Percentiles rank a stretch among this genome's conserved stretches.
Evolutionary conservation across 2,888 invertebrate genomes (phyloP).

Genomic region (Bruchidius siliquastri): DNA sequence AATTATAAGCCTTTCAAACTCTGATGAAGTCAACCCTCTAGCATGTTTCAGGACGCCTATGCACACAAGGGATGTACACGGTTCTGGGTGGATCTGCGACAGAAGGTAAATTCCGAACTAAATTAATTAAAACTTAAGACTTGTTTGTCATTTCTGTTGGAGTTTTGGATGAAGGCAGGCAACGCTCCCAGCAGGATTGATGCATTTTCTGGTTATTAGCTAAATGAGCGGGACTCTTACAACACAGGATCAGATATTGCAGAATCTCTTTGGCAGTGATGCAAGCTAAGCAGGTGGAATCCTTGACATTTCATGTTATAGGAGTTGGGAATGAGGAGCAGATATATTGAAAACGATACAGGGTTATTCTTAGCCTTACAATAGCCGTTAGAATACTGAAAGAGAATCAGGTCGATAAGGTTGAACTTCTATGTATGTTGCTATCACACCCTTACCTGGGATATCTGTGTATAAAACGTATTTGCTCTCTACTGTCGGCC

Average conservation of each 20-base stretch:
- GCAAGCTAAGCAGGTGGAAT: background rate
- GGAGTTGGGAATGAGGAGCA: background rate
- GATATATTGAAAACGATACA: background rate
- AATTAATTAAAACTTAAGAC: conserved; percentile 19
- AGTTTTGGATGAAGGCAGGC: background rate
- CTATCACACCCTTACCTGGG: too few species aligned
- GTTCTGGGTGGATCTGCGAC: conserved; percentile 11
- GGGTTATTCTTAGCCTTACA: background rate
- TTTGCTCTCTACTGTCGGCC: too few species aligned
- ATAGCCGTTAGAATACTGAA: too few species aligned
- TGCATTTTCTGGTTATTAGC: background rate
- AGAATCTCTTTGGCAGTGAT: background rate
- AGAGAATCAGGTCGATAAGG: too few species aligned
- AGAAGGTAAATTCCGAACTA: conserved; percentile 18
- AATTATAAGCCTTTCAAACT: too few species aligned
- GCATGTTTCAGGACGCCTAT: background rate
- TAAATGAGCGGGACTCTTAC: background rate
- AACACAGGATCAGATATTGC: background rate
- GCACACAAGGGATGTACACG: background rate
- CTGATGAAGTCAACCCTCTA: background rate
- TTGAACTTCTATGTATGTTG: too few species aligned
- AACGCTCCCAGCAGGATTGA: background rate
- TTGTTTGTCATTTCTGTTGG: conserved; percentile 3
- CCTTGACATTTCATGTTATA: background rate
- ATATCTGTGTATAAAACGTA: too few species aligned